Percentiles rank a stretch among this genome's conserved stretches.
phyloP scores from a whole-genome alignment of 2,888 invertebrate genomes.

The Drosophila emarginata region DNA sequence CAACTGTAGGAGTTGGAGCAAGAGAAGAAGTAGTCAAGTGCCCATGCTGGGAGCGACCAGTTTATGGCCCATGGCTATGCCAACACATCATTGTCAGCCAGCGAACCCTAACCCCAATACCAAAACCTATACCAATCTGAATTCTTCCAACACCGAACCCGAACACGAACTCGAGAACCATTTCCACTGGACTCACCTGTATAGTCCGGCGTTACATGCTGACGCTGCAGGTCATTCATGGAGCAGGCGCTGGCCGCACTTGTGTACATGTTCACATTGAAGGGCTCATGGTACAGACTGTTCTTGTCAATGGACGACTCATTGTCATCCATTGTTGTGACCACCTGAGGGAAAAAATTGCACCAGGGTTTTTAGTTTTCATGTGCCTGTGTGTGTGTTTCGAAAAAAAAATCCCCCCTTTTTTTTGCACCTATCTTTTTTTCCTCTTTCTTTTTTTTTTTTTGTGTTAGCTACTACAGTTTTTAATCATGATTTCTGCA shows the following conservation, averaged over 20 bases:
- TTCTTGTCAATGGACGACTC: conserved; percentile 83
- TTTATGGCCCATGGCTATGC: conserved; percentile 45
- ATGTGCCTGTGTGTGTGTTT: not conserved
- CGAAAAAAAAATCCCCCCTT: conserved; percentile 50
- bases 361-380: conserved; percentile 3
- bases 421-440: conserved; percentile 16
- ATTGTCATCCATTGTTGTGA: conserved; percentile 82
- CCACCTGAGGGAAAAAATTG: conserved; percentile 73
- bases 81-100: conserved; percentile 50
- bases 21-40: conserved; percentile 30
- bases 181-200: conserved; percentile 82
- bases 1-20: not conserved
- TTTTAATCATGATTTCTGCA: conserved; percentile 75
- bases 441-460: not conserved
- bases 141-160: not conserved
- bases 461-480: conserved; percentile 48
- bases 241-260: conserved; percentile 83
- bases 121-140: not conserved
- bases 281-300: conserved; percentile 83
- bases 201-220: conserved; percentile 84
- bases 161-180: conserved; percentile 5
- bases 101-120: conserved; percentile 24
- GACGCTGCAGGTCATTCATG: conserved; percentile 83
- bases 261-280: conserved; percentile 83
- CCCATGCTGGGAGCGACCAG: conserved; percentile 46